A percentile compares a stretch with the other conserved stretches of the same genome.
Evolutionary conservation across 2,113 vertebrate genomes (phyloP).

Genomic region (Rhinolophus sinicus): DNA sequence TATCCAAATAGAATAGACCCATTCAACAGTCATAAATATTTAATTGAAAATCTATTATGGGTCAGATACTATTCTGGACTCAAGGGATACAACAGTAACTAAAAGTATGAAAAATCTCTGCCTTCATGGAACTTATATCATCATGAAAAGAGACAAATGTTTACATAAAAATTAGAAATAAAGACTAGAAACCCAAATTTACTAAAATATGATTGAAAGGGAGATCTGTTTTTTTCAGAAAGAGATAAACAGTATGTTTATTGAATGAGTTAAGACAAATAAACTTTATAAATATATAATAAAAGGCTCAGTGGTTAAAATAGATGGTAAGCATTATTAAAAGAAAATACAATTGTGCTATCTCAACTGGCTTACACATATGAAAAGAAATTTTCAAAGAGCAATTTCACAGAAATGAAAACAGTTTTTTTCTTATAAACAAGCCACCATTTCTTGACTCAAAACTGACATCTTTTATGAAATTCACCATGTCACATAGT

Average conservation of each 20-base stretch:
- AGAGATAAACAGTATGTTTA: slow-evolving; percentile 89
- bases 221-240: slow-evolving; percentile 77
- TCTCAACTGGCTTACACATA: slow-evolving; percentile 78
- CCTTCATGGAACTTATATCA: not conserved
- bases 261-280: slow-evolving; percentile 82
- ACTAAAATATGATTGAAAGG: not conserved
- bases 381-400: slow-evolving; percentile 80
- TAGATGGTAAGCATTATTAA: slow-evolving; percentile 76
- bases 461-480: slow-evolving; percentile 80
- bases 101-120: not conserved
- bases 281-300: slow-evolving; percentile 82
- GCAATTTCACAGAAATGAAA: slow-evolving; percentile 80
- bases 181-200: not conserved
- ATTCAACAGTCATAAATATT: not conserved
- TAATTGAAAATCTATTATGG: not conserved
- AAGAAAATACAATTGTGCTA: slow-evolving; percentile 75
- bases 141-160: not conserved
- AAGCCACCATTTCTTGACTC: slow-evolving; percentile 75
- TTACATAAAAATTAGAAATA: not conserved
- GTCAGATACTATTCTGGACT: not conserved
- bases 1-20: not conserved
- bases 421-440: slow-evolving; percentile 78
- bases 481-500: slow-evolving; percentile 78
- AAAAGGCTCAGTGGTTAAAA: slow-evolving; percentile 81
- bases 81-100: not conserved